Base-by-base conservation (phyloP, 1,140 invertebrate species). In the Sycophaga agraensis region DNA sequence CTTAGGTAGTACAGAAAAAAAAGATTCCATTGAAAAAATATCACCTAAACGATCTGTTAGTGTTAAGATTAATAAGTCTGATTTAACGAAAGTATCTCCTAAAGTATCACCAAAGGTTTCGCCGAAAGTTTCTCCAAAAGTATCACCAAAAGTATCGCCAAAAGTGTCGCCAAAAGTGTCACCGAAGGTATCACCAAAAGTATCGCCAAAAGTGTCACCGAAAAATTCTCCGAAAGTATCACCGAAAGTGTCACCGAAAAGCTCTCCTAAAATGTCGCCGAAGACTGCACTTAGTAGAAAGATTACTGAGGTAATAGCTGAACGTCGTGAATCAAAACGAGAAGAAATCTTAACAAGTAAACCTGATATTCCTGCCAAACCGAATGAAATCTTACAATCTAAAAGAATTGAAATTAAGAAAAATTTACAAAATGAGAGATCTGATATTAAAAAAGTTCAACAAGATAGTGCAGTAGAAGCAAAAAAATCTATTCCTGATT, bases 1-100 rank as follows among this genome's bases (percentile, higher is more conserved):
- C 50, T 67, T 80, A 45, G 70, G 77, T n/a, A 78, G 75, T 42
- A 73, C 75, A 0, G 79, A 80, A 39, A 76, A 71, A 22, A 80
- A 71, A 59, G 79, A 80, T 55, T 77, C 76, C 1, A 9, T 66
- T 21, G 78, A 81, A 6, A 81, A 76, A 65, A 64, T 79, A 12
- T 80, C 78, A 0, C 76, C 74, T 0, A 81, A 81, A 45, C 72
- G 72, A 59, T 66, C 65, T 7, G 55, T 53, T 16, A 69, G 43
- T 46, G 22, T 66, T 2, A 78, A 73, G 58, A 21, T 51, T 11
- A 62, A 66, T 19, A 77, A 71, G 57, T 19, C 65, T 4, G 71
- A 73, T 43, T 60, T 63, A 17, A 5, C 45, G 0, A 76, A 69
- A 58, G 57, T 51, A 45, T 63, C 63, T 31, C 43, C 59, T 0